Percentiles rank a stretch among this genome's conserved stretches.
Conservation (phyloP, 2,113 vertebrate species). For the Zootoca vivipara region DNA sequence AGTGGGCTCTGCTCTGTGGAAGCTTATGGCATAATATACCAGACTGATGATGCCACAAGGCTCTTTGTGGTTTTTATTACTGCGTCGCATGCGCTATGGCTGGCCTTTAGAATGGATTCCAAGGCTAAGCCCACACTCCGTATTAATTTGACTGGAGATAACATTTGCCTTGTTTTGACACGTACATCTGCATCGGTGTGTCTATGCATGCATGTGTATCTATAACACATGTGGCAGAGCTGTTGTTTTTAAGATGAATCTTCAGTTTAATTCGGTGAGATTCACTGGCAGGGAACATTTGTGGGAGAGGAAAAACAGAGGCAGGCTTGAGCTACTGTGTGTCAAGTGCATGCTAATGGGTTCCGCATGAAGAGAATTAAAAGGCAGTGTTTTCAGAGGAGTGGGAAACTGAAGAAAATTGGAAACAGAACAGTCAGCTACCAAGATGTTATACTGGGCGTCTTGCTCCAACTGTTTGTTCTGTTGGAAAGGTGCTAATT, state of each 20-base stretch:
- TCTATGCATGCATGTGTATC: background rate
- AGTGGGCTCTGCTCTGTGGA: no score
- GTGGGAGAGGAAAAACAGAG: background rate
- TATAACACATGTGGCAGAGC: background rate
- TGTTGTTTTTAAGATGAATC: constrained; percentile 8
- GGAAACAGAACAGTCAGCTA: background rate
- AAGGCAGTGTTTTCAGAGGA: background rate
- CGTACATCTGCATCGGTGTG: background rate
- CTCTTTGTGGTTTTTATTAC: no score
- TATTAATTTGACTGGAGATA: background rate
- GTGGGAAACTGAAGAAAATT: background rate
- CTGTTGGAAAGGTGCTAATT: background rate
- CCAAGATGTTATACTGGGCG: rapidly evolving
- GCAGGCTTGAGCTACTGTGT: background rate
- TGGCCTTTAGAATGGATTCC: background rate
- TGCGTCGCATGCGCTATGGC: background rate
- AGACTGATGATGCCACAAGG: no score
- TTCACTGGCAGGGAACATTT: constrained; percentile 27
- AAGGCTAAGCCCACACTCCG: background rate
- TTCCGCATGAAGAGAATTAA: background rate
- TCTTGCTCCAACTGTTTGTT: background rate
- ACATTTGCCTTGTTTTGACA: background rate
- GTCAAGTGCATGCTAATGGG: background rate
- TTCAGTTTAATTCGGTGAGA: constrained; percentile 22
- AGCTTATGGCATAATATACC: no score